phyloP scores from a whole-genome alignment of 1,140 invertebrate species.

The Calycopis cecrops region DNA sequence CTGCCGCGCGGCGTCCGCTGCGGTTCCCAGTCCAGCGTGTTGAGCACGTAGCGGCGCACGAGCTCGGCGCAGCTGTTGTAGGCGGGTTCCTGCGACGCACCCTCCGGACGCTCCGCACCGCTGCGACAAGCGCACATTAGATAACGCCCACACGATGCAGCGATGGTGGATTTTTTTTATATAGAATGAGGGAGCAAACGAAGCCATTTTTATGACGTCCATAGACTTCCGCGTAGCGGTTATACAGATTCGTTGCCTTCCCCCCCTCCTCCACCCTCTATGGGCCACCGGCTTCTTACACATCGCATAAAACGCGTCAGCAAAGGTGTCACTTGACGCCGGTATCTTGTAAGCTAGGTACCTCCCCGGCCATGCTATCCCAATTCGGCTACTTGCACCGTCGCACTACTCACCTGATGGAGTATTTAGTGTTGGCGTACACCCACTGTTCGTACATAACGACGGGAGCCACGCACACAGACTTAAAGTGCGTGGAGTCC shows the following conservation, averaged over 20 bases:
- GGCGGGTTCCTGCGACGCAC: conserved; percentile 36
- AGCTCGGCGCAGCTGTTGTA: conserved; percentile 36
- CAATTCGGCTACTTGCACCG: background rate
- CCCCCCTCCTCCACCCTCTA: no score
- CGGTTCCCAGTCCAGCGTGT: conserved; percentile 59
- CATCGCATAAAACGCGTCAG: no score
- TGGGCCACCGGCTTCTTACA: no score
- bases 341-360: no score
- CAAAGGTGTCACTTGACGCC: no score
- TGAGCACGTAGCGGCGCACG: conserved; percentile 66
- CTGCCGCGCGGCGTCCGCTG: conserved; percentile 76
- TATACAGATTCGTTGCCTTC: no score
- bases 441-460: conserved; percentile 79
- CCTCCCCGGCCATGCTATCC: no score
- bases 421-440: conserved; percentile 78
- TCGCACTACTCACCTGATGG: conserved; percentile 68
- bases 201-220: no score
- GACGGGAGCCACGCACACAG: conserved; percentile 88
- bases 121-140: conserved; percentile 21
- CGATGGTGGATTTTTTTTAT: no score
- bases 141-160: no score
- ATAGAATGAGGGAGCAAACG: no score
- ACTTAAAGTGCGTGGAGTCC: conserved; percentile 67
- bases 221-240: no score
- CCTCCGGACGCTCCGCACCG: conserved; percentile 31